Conservation (phyloP, 2,797 vertebrate species). For the Rousettus madagascariensis region DNA sequence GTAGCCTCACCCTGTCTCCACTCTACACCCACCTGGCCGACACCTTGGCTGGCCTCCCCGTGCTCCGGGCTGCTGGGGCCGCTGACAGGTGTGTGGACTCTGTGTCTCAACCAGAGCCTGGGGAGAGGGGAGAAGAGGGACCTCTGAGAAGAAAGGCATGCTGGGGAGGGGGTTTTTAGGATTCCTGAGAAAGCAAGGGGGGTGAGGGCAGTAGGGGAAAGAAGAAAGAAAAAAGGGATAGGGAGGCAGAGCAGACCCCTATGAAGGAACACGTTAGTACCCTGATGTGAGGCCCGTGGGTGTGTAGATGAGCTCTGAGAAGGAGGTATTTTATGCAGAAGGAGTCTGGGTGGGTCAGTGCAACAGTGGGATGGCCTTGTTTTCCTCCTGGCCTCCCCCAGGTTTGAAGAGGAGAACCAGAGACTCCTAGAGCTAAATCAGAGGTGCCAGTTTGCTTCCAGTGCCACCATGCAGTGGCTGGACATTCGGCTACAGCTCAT, state of each 20-base stretch:
- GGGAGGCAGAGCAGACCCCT: not conserved
- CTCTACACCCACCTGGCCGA: conserved; percentile 97
- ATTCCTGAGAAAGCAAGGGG: not conserved
- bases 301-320: not conserved
- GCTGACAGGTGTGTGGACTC: conserved; percentile 86
- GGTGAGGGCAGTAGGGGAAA: not conserved
- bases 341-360: not conserved
- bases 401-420: conserved; percentile 93
- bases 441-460: conserved; percentile 93
- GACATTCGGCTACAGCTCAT: conserved; percentile 98
- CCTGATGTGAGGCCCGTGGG: not conserved
- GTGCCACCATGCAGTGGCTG: conserved; percentile 93
- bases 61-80: conserved; percentile 90
- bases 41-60: conserved; percentile 92
- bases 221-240: not conserved
- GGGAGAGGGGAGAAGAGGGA: too few relatives aligned
- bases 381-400: conserved; percentile 72
- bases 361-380: rapidly evolving
- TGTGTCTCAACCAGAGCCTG: not conserved
- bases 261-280: not conserved
- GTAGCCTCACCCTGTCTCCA: conserved; percentile 94
- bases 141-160: not conserved
- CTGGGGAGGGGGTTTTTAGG: too few relatives aligned
- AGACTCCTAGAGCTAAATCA: conserved; percentile 92
- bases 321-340: rapidly evolving